phyloP scores from a whole-genome alignment of 2,113 vertebrate species.

The Barbus barbus region DNA sequence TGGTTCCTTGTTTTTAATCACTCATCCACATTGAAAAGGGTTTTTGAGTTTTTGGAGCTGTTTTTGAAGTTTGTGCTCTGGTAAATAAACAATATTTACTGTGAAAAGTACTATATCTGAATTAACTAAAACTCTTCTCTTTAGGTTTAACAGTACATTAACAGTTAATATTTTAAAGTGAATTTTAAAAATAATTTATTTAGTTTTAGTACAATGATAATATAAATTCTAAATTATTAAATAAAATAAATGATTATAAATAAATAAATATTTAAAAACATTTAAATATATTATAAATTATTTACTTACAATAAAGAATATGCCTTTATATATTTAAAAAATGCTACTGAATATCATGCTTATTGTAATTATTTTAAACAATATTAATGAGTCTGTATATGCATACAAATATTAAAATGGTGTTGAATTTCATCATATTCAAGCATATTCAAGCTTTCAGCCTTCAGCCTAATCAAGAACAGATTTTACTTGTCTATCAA shows the following conservation, averaged over 20 bases:
- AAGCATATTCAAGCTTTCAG: neutral
- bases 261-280: too few relatives aligned
- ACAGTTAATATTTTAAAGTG: too few relatives aligned
- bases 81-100: too few relatives aligned
- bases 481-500: neutral
- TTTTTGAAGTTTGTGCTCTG: too few relatives aligned
- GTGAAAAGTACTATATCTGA: too few relatives aligned
- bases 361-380: neutral
- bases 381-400: neutral
- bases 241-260: neutral
- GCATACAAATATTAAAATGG: neutral
- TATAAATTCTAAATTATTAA: neutral
- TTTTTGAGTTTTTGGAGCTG: neutral
- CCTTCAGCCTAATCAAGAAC: slow-evolving; percentile 1
- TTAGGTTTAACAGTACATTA: too few relatives aligned
- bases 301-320: neutral
- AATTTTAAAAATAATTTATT: too few relatives aligned
- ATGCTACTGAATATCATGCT: neutral
- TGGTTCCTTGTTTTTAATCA: neutral
- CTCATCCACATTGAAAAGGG: neutral
- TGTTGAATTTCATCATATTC: neutral
- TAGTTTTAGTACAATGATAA: neutral
- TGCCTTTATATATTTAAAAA: neutral
- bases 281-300: neutral
- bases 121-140: too few relatives aligned